Conservation (phyloP, 2,888 invertebrate genomes). For the Pandemis corylana region DNA sequence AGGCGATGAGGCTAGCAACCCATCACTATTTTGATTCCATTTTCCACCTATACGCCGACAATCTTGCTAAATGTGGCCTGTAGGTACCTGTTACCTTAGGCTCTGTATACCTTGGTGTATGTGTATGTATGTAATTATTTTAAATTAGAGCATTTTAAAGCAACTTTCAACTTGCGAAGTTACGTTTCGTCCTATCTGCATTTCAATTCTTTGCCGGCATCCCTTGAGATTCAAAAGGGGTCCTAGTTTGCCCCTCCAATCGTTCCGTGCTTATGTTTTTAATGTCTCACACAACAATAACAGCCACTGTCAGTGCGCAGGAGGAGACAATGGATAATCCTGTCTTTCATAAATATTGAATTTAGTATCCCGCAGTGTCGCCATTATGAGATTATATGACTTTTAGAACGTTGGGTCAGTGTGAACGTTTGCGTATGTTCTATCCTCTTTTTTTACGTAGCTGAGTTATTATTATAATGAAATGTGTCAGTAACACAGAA, state of each 20-base stretch:
- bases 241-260: slow-evolving; percentile 55
- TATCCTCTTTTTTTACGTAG: background rate
- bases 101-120: too few species aligned
- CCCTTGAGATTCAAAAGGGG: slow-evolving; percentile 61
- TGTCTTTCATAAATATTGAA: slow-evolving; percentile 39
- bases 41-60: too few species aligned
- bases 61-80: too few species aligned
- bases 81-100: too few species aligned
- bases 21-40: too few species aligned
- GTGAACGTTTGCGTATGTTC: background rate
- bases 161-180: background rate
- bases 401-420: slow-evolving; percentile 4
- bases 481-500: too few species aligned
- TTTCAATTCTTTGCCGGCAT: slow-evolving; percentile 59
- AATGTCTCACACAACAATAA: slow-evolving; percentile 56
- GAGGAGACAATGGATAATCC: slow-evolving; percentile 39
- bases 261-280: slow-evolving; percentile 67
- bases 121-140: too few species aligned
- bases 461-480: background rate
- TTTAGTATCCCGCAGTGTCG: slow-evolving; percentile 37
- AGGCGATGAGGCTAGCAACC: too few species aligned
- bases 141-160: background rate
- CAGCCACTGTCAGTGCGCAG: slow-evolving; percentile 27
- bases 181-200: slow-evolving; percentile 16
- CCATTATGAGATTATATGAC: slow-evolving; percentile 31